Evolutionary conservation across 2,113 vertebrate genomes (phyloP).

Genomic region (Phrynosoma blainvillii): DNA sequence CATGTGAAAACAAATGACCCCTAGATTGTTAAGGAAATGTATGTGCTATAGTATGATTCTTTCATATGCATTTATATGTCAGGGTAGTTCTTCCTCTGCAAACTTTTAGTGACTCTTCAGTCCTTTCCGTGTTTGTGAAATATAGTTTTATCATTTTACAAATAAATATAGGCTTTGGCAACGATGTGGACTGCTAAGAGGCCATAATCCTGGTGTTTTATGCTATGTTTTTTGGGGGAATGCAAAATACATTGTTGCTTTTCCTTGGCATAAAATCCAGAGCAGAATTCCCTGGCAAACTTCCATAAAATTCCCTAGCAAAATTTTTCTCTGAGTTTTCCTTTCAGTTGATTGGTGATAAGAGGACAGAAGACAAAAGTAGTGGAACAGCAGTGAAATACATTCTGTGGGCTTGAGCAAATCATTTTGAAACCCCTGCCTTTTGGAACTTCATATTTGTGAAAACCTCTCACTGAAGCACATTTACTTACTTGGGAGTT

Average conservation of each 20-base stretch:
- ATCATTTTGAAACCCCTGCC: not conserved
- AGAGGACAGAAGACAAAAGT: not conserved
- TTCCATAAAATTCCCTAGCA: not conserved
- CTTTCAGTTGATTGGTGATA: not conserved
- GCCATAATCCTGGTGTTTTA: slow-evolving; percentile 1
- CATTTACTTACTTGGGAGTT: not conserved
- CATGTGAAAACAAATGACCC: not conserved
- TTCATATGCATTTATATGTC: not conserved
- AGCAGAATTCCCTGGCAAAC: not conserved
- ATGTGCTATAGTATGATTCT: not conserved
- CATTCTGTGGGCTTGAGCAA: slow-evolving; percentile 16
- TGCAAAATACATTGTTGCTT: not conserved
- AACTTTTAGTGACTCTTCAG: slow-evolving; percentile 47
- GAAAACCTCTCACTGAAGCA: not conserved
- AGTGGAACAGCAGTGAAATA: not conserved
- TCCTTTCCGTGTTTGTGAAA: slow-evolving; percentile 57
- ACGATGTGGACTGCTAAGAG: slow-evolving; percentile 33
- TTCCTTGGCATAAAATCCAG: slow-evolving; percentile 25
- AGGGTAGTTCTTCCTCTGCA: not conserved
- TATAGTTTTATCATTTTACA: slow-evolving; percentile 26
- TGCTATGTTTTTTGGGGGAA: not conserved
- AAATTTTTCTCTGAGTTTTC: not conserved
- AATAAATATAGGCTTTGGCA: slow-evolving; percentile 57
- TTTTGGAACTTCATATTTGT: not conserved
- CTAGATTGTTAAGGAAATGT: not conserved